Evolutionary conservation across 2,113 vertebrate genomes (phyloP).

Genomic region (Cynopterus brachyotis): DNA sequence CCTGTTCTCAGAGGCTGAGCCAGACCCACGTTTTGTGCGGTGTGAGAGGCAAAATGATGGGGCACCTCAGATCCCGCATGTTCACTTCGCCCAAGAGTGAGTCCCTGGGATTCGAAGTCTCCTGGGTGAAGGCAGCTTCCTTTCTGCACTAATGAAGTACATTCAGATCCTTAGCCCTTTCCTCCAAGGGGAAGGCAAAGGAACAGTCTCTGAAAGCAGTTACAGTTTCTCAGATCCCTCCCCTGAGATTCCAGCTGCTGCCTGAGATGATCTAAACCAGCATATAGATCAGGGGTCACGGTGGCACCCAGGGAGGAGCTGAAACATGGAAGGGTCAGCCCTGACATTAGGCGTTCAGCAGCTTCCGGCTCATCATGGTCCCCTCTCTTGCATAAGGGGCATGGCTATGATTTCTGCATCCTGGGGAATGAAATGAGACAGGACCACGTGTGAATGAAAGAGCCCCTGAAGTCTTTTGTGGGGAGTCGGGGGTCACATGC

Average conservation of each 20-base stretch:
- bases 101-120: background rate
- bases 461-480: background rate
- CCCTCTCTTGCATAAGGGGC: background rate
- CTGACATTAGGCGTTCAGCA: background rate
- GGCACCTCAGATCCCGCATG: background rate
- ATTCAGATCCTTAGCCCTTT: background rate
- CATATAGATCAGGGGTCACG: rapidly evolving
- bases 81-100: background rate
- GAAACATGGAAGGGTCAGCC: background rate
- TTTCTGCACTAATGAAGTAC: background rate
- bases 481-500: background rate
- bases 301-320: background rate
- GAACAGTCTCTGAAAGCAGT: background rate
- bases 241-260: background rate
- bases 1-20: background rate
- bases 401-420: background rate
- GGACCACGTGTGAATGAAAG: background rate
- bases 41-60: background rate
- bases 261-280: background rate
- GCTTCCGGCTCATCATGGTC: background rate
- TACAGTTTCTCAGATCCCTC: background rate
- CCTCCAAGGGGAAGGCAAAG: background rate
- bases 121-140: background rate
- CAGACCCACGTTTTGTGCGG: background rate
- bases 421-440: background rate